These are phyloP conservation scores for Holcopasites calliopsidis DNA, from an alignment of 1,140 invertebrate genomes.

Conservation along the genomic window DNA sequence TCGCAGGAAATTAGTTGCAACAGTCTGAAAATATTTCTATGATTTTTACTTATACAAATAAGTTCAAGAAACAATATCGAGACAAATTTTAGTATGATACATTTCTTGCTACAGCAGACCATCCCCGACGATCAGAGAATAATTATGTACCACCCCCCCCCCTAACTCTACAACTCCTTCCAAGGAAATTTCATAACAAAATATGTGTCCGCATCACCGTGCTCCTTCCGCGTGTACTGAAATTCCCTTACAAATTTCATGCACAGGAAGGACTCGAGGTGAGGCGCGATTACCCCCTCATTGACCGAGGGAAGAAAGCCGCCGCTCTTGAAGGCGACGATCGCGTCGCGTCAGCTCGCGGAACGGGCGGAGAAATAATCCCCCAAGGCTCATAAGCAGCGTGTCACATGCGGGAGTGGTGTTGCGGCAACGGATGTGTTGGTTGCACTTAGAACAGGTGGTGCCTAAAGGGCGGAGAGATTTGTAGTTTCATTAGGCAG, in stretches of 20 bases:
- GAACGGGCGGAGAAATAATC: conserved; percentile 68
- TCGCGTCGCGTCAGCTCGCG: conserved; percentile 10
- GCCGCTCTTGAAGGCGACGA: conserved; percentile 9
- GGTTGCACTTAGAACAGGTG: conserved; percentile 75
- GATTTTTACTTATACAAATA: background rate
- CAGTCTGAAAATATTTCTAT: background rate
- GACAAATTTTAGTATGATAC: no score
- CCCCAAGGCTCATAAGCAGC: conserved; percentile 70
- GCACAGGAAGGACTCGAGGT: no score
- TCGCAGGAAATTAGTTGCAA: no score
- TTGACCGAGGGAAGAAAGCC: conserved; percentile 13
- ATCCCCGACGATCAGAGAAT: no score
- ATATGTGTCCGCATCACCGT: no score
- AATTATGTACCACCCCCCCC: no score
- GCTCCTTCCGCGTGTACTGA: no score
- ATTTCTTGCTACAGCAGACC: no score
- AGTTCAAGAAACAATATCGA: no score
- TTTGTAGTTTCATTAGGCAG: conserved; percentile 81
- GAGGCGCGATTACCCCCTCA: background rate
- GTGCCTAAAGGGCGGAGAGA: conserved; percentile 76
- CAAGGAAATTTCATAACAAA: no score
- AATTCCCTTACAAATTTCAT: background rate
- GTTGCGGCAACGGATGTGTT: conserved; percentile 63
- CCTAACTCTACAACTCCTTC: no score
- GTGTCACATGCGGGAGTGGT: conserved; percentile 71